Evolutionary conservation across 2,888 invertebrate genomes (phyloP).

Genomic region (Phorcus lineatus): DNA sequence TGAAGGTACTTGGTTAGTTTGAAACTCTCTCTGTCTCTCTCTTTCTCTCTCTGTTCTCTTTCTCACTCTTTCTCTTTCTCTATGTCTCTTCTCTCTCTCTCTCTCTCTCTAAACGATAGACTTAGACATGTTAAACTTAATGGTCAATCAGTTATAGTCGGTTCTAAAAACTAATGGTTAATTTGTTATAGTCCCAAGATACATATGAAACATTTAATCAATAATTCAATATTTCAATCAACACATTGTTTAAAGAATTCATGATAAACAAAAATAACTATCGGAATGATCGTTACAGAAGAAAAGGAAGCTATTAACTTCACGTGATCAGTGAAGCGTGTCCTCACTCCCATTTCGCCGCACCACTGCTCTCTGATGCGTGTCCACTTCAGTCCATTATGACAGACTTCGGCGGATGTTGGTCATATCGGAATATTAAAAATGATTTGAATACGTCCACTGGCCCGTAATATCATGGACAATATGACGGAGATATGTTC

Average conservation of each 20-base stretch:
- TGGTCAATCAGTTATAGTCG: too few species aligned
- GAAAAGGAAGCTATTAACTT: too few species aligned
- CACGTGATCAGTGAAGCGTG: background rate
- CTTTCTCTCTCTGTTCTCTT: background rate
- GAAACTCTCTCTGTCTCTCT: background rate
- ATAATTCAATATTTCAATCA: too few species aligned
- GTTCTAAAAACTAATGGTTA: too few species aligned
- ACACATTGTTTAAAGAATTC: too few species aligned
- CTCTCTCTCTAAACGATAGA: background rate
- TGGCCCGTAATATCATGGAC: background rate
- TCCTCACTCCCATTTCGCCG: background rate
- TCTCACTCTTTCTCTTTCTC: background rate
- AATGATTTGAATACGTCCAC: background rate
- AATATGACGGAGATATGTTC: background rate
- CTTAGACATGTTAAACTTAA: too few species aligned
- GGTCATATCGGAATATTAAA: background rate
- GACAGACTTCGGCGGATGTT: background rate
- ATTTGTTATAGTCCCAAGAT: too few species aligned
- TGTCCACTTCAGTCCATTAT: background rate
- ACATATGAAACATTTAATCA: too few species aligned
- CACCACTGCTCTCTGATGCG: background rate
- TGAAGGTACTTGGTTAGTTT: background rate
- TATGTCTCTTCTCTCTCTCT: background rate
- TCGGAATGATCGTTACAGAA: too few species aligned
- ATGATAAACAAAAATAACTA: too few species aligned